Conservation (phyloP, 2,888 invertebrate species). For the Nomada ferruginata region DNA sequence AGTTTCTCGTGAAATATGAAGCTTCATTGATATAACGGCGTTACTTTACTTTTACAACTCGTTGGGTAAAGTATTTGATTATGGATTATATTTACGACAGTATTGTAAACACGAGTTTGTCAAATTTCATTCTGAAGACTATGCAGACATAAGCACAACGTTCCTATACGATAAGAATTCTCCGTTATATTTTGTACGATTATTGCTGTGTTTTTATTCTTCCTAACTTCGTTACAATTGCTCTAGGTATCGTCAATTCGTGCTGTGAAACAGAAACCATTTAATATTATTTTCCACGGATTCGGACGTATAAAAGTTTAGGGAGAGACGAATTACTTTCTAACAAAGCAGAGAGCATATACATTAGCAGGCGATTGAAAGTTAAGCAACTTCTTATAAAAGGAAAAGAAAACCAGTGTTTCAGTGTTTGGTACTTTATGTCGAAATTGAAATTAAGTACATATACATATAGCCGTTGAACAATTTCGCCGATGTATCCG, state of each 20-base stretch:
- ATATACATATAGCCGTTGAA: not conserved
- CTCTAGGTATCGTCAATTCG: not conserved
- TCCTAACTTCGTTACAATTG: slow-evolving; percentile 5
- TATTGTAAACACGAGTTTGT: not conserved
- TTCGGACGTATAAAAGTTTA: slow-evolving; percentile 6
- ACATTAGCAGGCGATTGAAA: not conserved
- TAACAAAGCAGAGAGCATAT: not conserved
- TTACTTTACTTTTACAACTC: not conserved
- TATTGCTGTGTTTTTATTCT: slow-evolving; percentile 13
- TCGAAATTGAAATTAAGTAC: slow-evolving; percentile 13
- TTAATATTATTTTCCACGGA: slow-evolving; percentile 2
- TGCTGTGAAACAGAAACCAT: not conserved
- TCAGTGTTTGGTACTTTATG: slow-evolving; percentile 7
- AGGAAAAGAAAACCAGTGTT: not conserved
- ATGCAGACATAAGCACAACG: slow-evolving; percentile 28
- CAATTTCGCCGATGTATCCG: slow-evolving; percentile 21
- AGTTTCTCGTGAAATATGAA: not conserved
- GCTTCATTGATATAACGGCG: not conserved
- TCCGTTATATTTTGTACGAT: slow-evolving; percentile 23
- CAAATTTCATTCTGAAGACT: slow-evolving; percentile 13
- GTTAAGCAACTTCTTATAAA: not conserved
- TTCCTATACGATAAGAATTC: slow-evolving; percentile 30
- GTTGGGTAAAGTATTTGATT: not conserved
- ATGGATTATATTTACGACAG: slow-evolving; percentile 3
- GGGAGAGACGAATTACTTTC: not conserved